Evolutionary conservation across 2,888 invertebrate genomes (phyloP).

Genomic region (Diarsia rubi): DNA sequence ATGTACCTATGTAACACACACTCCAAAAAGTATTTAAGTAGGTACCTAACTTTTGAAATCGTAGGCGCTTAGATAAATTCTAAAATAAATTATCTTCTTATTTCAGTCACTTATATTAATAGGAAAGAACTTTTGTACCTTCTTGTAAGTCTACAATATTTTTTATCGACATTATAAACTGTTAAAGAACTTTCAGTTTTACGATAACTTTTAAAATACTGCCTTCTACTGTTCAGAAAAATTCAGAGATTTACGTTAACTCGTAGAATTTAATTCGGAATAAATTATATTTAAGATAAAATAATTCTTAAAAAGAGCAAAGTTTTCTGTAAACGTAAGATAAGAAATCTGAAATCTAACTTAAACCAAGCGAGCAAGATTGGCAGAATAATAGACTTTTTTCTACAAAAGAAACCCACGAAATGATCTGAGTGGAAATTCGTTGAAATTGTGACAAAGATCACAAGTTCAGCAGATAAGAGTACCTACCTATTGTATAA

Average conservation of each 20-base stretch:
- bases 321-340: slow-evolving; percentile 38
- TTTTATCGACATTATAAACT: slow-evolving; percentile 10
- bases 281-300: slow-evolving; percentile 31
- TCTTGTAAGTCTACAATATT: slow-evolving; percentile 5
- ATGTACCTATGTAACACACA: neutral
- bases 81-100: neutral
- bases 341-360: slow-evolving; percentile 43
- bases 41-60: neutral
- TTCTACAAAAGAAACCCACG: slow-evolving; percentile 28
- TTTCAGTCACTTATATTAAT: neutral
- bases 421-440: slow-evolving; percentile 49
- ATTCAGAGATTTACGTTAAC: slow-evolving; percentile 10
- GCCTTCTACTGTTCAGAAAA: slow-evolving; percentile 2
- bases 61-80: neutral
- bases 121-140: slow-evolving; percentile 21
- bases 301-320: slow-evolving; percentile 27
- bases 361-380: slow-evolving; percentile 26
- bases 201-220: slow-evolving; percentile 3
- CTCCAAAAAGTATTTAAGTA: neutral
- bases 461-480: slow-evolving; percentile 77
- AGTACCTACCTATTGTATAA: slow-evolving; percentile 58
- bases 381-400: slow-evolving; percentile 27
- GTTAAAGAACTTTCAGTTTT: slow-evolving; percentile 2
- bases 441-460: slow-evolving; percentile 72
- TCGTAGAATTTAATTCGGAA: slow-evolving; percentile 18